Base-by-base conservation (phyloP, 2,888 invertebrate genomes). In the Tricholauxania praeusta region DNA sequence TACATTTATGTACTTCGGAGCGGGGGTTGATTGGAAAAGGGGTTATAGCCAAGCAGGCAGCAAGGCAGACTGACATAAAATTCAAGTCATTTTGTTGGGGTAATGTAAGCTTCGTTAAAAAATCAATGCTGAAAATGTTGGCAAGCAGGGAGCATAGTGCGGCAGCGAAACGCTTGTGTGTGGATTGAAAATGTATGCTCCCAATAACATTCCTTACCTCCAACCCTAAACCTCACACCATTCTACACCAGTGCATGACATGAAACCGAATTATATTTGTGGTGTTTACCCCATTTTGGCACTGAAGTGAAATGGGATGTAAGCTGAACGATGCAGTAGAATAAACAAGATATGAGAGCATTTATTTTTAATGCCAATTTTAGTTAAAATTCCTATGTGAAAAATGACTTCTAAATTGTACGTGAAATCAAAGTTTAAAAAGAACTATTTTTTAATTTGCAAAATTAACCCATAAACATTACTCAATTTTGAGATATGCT, bases 91-190 rank as follows among this genome's bases (percentile, higher is more conserved):
- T 57, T 55, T 22, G 17, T 67, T 55, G 39, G 47, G 67, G 47
- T 68, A 17, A 49, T 28, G n/a, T 47, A 19, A 49, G 49, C 75
- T 53, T 75, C 75, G 74, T 73, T 71, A 75, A 80, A 80, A 81
- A 81, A 81, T 80, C 80, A 79, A 80, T 80, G 80, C 73, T 74
- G 72, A 72, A 71, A 79, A 77, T 74, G 75, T 76, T 77, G 74
- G 76, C 79, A 79, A 72, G 74, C 55, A 60, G 32, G 19, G 67
- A 47, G 12, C 49, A 51, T 39, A 64, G 55, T 55, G 67, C 39
- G 39, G 17, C 19, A 63, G 39, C n/a, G 47, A 48, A 10, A 12
- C 63, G 4, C 2, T 17, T 28, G 10, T 39, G 8, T 39, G 39
- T 39, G 7, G 7, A 39, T 39, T 39, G 6, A 39, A 39, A 39